Evolutionary conservation across 2,113 vertebrate genomes (phyloP).

Genomic region (Serilophus lunatus): DNA sequence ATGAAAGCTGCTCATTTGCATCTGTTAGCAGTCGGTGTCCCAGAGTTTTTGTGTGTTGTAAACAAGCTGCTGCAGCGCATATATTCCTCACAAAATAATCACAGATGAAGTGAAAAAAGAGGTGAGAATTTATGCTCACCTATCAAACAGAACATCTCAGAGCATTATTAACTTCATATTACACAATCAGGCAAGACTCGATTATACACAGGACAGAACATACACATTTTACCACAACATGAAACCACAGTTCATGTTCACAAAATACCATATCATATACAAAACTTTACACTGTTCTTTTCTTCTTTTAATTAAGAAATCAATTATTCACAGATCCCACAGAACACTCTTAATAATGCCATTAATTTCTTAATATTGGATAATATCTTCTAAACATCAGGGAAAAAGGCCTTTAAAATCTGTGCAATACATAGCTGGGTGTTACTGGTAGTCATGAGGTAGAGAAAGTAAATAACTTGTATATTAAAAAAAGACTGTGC

Average conservation of each 20-base stretch:
- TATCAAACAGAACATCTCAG: neutral
- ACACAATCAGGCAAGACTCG: neutral
- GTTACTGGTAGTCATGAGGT: neutral
- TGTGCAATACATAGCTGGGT: neutral
- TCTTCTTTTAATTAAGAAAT: conserved; percentile 25
- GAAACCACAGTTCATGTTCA: neutral
- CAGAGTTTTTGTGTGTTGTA: neutral
- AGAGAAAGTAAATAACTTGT: neutral
- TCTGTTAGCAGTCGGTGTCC: neutral
- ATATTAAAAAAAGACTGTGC: neutral
- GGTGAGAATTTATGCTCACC: neutral
- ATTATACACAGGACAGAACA: neutral
- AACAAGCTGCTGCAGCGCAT: neutral
- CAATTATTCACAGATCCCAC: neutral
- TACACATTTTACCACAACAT: neutral
- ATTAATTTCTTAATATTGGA: neutral
- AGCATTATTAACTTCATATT: neutral
- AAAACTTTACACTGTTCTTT: neutral
- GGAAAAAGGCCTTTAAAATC: neutral
- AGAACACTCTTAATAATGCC: neutral
- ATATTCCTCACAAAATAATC: neutral
- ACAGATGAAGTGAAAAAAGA: neutral
- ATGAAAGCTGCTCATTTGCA: neutral
- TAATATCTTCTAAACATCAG: neutral
- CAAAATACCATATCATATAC: neutral